phyloP scores from a whole-genome alignment of 1,140 invertebrate species.

The Drosophila prosaltans region DNA sequence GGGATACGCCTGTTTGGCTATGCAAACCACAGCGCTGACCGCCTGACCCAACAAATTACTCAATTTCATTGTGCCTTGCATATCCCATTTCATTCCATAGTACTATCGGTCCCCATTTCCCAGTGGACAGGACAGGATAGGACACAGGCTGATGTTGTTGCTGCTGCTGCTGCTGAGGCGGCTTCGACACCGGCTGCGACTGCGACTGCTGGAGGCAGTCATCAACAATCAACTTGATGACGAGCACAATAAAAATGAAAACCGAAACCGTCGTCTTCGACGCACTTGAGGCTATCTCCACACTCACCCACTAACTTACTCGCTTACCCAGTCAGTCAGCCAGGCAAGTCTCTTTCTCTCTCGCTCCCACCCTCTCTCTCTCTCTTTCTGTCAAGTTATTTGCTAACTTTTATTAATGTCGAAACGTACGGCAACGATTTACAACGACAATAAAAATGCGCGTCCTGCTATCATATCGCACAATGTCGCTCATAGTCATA shows the following conservation, averaged over 20 bases:
- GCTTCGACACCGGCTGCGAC: conserved; percentile 9
- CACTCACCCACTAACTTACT: conserved; percentile 8
- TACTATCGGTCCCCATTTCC: conserved; percentile 34
- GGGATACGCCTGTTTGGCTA: conserved; percentile 68
- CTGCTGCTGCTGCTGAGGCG: conserved; percentile 12
- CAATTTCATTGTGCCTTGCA: conserved; percentile 77
- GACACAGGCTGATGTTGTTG: too few relatives aligned
- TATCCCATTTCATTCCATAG: conserved; percentile 35
- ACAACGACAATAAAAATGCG: conserved; percentile 79
- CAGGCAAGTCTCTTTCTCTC: conserved; percentile 22
- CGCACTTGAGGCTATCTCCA: conserved; percentile 43
- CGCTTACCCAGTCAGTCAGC: conserved; percentile 5
- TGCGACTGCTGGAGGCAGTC: conserved; percentile 60
- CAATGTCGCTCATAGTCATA: conserved; percentile 78
- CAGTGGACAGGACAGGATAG: conserved; percentile 29
- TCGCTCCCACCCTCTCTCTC: conserved; percentile 21
- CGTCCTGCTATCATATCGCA: conserved; percentile 77
- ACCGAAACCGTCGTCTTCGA: conserved; percentile 59
- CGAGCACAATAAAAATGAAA: conserved; percentile 81
- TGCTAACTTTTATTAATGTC: conserved; percentile 82
- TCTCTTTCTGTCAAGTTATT: conserved; percentile 73
- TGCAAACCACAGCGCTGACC: conserved; percentile 78
- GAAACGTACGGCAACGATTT: conserved; percentile 81
- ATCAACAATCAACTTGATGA: conserved; percentile 80
- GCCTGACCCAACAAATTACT: conserved; percentile 80